phyloP scores from a whole-genome alignment of 2,888 invertebrate species.

The Rhingia campestris region DNA sequence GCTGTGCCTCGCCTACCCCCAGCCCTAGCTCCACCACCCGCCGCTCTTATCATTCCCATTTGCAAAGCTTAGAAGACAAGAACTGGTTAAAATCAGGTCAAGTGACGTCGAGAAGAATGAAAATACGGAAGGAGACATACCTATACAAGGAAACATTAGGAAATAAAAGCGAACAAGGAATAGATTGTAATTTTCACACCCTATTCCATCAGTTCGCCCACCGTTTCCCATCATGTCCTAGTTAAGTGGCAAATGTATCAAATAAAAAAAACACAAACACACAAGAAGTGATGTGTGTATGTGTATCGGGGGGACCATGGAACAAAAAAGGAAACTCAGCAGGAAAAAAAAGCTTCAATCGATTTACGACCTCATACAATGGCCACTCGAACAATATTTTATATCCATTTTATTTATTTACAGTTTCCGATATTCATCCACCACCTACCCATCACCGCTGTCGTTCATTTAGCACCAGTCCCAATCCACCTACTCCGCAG shows the following conservation, averaged over 20 bases:
- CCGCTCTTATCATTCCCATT: neutral
- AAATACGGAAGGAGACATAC: constrained; percentile 63
- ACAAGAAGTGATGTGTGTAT: constrained; percentile 11
- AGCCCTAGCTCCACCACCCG: neutral
- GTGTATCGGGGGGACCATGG: neutral
- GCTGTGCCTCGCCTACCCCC: neutral
- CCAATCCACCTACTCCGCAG: constrained; percentile 19
- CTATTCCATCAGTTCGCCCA: constrained; percentile 3
- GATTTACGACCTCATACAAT: constrained; percentile 73
- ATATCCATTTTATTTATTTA: constrained; percentile 74
- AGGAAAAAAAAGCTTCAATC: constrained; percentile 57
- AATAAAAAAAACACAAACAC: constrained; percentile 27
- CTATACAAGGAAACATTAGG: constrained; percentile 60
- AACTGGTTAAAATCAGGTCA: constrained; percentile 61
- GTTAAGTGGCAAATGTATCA: constrained; percentile 60
- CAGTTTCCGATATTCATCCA: constrained; percentile 67
- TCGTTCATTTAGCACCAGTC: constrained; percentile 35
- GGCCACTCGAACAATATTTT: constrained; percentile 73
- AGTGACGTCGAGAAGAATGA: constrained; percentile 63
- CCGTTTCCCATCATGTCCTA: constrained; percentile 18
- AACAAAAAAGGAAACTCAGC: constrained; percentile 10
- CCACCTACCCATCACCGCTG: constrained; percentile 1
- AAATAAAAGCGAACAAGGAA: constrained; percentile 45
- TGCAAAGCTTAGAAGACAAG: constrained; percentile 10
- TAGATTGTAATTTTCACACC: constrained; percentile 64